Evolutionary conservation across 2,888 invertebrate genomes (phyloP).

Genomic region (Mactromeris polynyma): DNA sequence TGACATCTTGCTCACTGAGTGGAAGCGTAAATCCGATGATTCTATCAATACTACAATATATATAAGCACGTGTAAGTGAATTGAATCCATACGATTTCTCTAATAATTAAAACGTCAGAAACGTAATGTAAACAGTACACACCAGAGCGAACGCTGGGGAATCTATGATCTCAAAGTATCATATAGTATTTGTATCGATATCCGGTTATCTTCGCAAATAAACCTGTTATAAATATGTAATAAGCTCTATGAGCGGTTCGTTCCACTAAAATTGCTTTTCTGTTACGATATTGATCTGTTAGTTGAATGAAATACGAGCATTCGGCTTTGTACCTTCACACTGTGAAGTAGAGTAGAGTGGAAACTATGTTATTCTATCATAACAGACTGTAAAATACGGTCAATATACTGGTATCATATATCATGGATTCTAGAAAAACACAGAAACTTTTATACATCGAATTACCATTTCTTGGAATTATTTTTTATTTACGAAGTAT

Average conservation of each 20-base stretch:
- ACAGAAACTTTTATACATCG: too few species aligned
- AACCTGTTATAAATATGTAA: constrained; percentile 1
- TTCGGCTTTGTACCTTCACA: background rate
- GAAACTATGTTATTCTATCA: background rate
- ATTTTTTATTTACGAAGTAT: background rate
- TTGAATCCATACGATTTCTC: background rate
- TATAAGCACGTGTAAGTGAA: background rate
- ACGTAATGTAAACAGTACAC: background rate
- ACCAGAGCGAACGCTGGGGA: background rate
- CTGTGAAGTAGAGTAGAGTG: background rate
- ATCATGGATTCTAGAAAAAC: background rate
- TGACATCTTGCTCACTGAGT: too few species aligned
- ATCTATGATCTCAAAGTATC: background rate
- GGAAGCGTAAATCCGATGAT: too few species aligned
- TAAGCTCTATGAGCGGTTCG: background rate
- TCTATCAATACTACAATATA: background rate
- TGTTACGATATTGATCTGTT: background rate
- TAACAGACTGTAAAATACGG: background rate
- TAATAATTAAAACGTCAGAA: background rate
- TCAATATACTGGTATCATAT: background rate
- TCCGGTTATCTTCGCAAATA: background rate
- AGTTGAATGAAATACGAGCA: background rate
- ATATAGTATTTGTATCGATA: background rate
- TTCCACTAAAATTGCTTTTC: constrained; percentile 5
- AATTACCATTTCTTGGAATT: too few species aligned